A percentile compares a stretch with the other conserved stretches of the same genome.
Evolutionary conservation across 2,113 vertebrate species (phyloP).

Genomic region (Apeltes quadracus): DNA sequence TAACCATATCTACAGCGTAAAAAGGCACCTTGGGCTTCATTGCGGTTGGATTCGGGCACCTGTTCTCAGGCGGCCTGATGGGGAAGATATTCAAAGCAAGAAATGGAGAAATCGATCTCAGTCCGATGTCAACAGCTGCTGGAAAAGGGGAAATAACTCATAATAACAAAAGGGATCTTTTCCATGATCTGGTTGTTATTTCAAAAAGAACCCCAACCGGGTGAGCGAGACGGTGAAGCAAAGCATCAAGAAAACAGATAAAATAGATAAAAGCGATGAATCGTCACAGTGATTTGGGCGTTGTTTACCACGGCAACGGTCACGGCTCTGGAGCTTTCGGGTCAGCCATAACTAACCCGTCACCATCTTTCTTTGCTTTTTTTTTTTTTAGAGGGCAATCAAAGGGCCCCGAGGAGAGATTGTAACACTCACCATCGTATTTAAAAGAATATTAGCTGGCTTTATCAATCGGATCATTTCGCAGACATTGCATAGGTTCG

Average conservation of each 20-base stretch:
- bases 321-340: background rate
- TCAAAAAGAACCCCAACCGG: background rate
- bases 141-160: background rate
- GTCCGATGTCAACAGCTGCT: background rate
- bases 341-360: background rate
- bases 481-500: background rate
- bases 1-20: background rate
- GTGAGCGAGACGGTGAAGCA: background rate
- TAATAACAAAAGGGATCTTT: background rate
- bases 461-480: background rate
- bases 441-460: background rate
- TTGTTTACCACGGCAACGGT: background rate
- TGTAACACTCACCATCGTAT: background rate
- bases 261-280: background rate
- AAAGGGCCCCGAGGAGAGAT: background rate
- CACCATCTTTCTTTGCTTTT: too few relatives aligned
- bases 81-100: background rate
- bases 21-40: background rate
- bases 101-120: background rate
- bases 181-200: background rate
- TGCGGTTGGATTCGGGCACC: background rate
- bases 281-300: background rate
- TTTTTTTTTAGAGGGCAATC: too few relatives aligned
- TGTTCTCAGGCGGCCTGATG: background rate
- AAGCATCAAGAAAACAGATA: background rate